Percentiles rank a stretch among this genome's conserved stretches.
phyloP scores from a whole-genome alignment of 2,797 vertebrate species.

The Masticophis lateralis region DNA sequence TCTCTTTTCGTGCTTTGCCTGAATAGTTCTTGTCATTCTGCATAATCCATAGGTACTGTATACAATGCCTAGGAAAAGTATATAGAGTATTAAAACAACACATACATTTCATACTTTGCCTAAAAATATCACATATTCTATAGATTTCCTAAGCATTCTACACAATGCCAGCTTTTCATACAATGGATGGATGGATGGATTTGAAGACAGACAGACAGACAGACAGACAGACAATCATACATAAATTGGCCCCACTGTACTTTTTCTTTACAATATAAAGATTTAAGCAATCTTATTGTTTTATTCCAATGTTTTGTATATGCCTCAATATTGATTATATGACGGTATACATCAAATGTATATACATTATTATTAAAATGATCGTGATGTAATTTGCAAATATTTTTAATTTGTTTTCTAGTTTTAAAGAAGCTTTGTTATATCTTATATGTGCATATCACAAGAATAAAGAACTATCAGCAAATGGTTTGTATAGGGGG shows the following conservation, averaged over 20 bases:
- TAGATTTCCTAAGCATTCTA: neutral
- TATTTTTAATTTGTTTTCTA: conserved; percentile 68
- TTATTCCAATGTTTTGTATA: neutral
- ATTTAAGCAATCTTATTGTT: neutral
- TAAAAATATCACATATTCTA: neutral
- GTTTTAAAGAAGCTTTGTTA: conserved; percentile 90
- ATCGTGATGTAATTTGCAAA: neutral
- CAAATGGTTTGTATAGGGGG: conserved; percentile 88
- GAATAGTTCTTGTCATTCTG: neutral
- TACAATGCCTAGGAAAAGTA: neutral
- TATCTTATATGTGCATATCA: conserved; percentile 94
- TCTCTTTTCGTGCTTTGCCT: neutral
- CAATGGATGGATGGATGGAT: neutral
- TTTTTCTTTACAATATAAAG: neutral
- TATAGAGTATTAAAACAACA: neutral
- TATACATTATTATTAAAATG: neutral
- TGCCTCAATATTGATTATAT: neutral
- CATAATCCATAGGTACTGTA: neutral
- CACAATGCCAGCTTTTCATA: neutral
- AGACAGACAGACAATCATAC: too few relatives aligned
- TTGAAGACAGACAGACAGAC: too few relatives aligned
- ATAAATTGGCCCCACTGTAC: neutral
- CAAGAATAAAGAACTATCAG: conserved; percentile 94
- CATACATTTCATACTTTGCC: neutral
- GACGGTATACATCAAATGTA: neutral